These are phyloP conservation scores for Drosophila subpulchrella DNA, from an alignment of 1,140 invertebrate genomes.

Conservation along the genomic window DNA sequence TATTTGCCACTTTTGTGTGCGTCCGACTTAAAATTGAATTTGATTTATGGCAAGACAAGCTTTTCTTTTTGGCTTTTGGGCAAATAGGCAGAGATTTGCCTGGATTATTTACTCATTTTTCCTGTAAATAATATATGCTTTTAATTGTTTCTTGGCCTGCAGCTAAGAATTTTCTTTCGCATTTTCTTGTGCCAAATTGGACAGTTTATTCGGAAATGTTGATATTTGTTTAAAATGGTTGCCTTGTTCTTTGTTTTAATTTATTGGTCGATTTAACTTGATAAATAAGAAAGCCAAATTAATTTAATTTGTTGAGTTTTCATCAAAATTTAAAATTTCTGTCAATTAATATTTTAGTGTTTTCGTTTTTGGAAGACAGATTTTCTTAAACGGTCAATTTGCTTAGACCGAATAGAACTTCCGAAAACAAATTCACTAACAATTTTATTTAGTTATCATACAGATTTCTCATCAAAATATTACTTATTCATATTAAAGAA, in stretches of 20 bases:
- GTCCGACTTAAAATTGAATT: constrained; percentile 11
- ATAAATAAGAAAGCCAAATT: background rate
- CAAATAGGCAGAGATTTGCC: constrained; percentile 10
- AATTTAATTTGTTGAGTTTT: background rate
- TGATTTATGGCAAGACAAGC: constrained; percentile 27
- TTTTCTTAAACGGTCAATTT: too few species aligned
- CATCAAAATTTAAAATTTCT: background rate
- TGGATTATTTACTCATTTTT: constrained; percentile 24
- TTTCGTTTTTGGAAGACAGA: too few species aligned
- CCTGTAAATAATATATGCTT: constrained; percentile 23
- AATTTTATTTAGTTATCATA: too few species aligned
- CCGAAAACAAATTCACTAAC: too few species aligned
- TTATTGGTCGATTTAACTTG: background rate
- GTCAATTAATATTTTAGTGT: background rate
- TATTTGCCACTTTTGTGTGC: constrained; percentile 4
- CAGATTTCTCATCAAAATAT: too few species aligned
- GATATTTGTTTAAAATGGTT: background rate
- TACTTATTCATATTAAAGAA: too few species aligned
- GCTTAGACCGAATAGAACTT: too few species aligned
- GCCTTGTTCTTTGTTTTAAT: background rate
- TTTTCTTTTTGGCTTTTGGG: constrained; percentile 17
- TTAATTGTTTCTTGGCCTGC: constrained; percentile 16
- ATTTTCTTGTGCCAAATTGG: background rate
- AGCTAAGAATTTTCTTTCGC: background rate
- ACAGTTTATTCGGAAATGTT: background rate